phyloP scores from a whole-genome alignment of 92 coral and sea anemone genomes.

The Micromussa lordhowensis region DNA sequence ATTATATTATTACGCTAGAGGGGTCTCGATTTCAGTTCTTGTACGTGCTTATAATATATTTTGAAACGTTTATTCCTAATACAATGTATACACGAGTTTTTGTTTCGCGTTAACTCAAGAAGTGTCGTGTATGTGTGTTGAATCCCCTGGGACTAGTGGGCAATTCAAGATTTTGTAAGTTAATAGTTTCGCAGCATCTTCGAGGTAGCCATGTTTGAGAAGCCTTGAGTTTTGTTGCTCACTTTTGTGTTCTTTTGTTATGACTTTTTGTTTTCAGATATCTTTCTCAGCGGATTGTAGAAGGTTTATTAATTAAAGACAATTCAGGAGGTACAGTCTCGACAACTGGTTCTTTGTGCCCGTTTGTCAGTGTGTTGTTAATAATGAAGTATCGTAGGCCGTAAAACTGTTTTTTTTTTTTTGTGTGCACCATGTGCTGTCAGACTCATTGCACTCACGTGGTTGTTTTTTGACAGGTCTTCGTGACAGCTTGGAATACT shows the following conservation, averaged over 20 bases:
- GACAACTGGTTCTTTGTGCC: background rate
- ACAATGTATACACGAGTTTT: no score
- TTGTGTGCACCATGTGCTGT: background rate
- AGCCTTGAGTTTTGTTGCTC: background rate
- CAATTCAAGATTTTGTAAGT: no score
- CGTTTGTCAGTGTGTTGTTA: background rate
- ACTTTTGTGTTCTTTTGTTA: background rate
- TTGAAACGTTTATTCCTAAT: no score
- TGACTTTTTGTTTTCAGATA: slow-evolving; percentile 37
- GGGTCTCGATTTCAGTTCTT: no score
- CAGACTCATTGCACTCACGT: background rate
- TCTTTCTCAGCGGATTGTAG: slow-evolving; percentile 63
- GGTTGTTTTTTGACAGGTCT: background rate
- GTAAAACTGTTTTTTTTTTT: background rate
- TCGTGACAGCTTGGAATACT: slow-evolving; percentile 33
- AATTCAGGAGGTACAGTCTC: slow-evolving; percentile 28
- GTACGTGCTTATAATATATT: no score
- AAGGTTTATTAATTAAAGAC: slow-evolving; percentile 37
- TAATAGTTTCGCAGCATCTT: background rate
- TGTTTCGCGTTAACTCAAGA: no score
- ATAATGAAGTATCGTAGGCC: background rate
- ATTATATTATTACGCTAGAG: no score
- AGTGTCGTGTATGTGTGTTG: no score
- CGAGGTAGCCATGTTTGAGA: background rate
- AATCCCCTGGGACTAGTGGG: no score